A percentile compares a stretch with the other conserved stretches of the same genome.
Evolutionary conservation across 2,888 invertebrate genomes (phyloP).

Genomic region (Mesorhabditis sp.): DNA sequence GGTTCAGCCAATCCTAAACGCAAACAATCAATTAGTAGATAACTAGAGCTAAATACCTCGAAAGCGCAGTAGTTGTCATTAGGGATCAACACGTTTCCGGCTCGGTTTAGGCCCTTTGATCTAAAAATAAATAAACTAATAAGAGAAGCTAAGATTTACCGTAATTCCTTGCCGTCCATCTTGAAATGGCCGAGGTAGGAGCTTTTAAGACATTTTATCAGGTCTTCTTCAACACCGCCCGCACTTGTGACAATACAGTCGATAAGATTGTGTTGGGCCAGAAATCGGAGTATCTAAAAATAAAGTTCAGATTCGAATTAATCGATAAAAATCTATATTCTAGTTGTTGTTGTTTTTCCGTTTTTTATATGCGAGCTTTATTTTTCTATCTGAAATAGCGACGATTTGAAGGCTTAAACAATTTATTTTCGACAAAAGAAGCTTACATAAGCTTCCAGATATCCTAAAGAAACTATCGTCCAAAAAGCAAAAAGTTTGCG

Average conservation of each 20-base stretch:
- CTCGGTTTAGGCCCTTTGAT: slow-evolving; percentile 77
- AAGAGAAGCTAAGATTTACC: slow-evolving; percentile 58
- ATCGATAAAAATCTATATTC: too few relatives aligned
- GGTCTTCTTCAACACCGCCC: slow-evolving; percentile 95
- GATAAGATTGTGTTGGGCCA: slow-evolving; percentile 69
- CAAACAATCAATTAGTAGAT: background rate
- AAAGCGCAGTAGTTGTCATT: slow-evolving; percentile 97
- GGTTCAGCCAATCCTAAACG: slow-evolving; percentile 80
- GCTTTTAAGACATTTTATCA: slow-evolving; percentile 93
- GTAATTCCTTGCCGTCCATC: slow-evolving; percentile 61
- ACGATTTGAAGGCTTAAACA: background rate
- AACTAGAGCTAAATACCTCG: slow-evolving; percentile 68
- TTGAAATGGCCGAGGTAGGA: slow-evolving; percentile 74
- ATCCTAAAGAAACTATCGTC: too few relatives aligned
- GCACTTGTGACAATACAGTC: slow-evolving; percentile 96
- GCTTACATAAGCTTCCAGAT: background rate
- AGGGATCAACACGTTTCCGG: slow-evolving; percentile 89
- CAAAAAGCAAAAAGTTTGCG: slow-evolving; percentile 14
- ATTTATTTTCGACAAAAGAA: background rate
- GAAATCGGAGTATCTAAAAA: slow-evolving; percentile 27
- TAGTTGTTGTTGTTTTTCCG: too few relatives aligned
- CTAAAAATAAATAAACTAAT: slow-evolving; percentile 15
- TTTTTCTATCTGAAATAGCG: too few relatives aligned
- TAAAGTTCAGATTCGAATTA: background rate
- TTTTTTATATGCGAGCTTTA: too few relatives aligned